These are phyloP conservation scores for Batillaria attramentaria DNA, from an alignment of 1,140 invertebrate species.

Conservation along the genomic window DNA sequence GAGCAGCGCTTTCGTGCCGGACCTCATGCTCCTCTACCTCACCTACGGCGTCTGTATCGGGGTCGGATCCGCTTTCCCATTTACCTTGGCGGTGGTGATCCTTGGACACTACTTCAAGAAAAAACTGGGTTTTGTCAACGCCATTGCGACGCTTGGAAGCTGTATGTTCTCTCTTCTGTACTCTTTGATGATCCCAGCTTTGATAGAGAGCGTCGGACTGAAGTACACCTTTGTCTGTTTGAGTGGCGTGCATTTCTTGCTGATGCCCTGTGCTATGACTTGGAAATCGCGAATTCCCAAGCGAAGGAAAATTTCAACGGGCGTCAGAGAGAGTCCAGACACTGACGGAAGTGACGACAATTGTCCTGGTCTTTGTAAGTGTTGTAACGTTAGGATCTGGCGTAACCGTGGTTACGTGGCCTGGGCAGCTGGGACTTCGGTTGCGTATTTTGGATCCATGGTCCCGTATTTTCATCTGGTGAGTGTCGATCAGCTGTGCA, in stretches of 20 bases:
- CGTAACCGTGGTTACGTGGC: conserved; percentile 86
- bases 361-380: conserved; percentile 58
- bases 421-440: conserved; percentile 87
- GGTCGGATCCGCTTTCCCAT: conserved; percentile 87
- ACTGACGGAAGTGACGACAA: no score
- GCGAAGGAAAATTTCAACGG: not conserved
- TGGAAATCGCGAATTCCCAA: conserved; percentile 83
- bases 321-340: no score
- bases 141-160: conserved; percentile 91
- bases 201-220: conserved; percentile 79
- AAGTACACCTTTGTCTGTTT: conserved; percentile 76
- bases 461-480: conserved; percentile 93
- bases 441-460: conserved; percentile 92
- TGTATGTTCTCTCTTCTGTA: conserved; percentile 89
- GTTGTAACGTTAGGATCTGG: conserved; percentile 86
- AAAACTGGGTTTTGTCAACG: conserved; percentile 89
- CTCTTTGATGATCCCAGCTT: conserved; percentile 80
- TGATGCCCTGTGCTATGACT: conserved; percentile 84
- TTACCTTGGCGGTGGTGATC: conserved; percentile 91
- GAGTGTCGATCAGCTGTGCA: conserved; percentile 58
- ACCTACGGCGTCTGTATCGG: conserved; percentile 93
- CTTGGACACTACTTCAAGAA: conserved; percentile 90
- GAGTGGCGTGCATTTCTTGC: conserved; percentile 78
- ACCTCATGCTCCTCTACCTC: conserved; percentile 80
- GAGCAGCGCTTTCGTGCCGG: conserved; percentile 82